A percentile compares a stretch with the other conserved stretches of the same genome.
Conservation (phyloP, 53 echinoderm and acorn worm genomes). For the Hippasteria phrygiana region DNA sequence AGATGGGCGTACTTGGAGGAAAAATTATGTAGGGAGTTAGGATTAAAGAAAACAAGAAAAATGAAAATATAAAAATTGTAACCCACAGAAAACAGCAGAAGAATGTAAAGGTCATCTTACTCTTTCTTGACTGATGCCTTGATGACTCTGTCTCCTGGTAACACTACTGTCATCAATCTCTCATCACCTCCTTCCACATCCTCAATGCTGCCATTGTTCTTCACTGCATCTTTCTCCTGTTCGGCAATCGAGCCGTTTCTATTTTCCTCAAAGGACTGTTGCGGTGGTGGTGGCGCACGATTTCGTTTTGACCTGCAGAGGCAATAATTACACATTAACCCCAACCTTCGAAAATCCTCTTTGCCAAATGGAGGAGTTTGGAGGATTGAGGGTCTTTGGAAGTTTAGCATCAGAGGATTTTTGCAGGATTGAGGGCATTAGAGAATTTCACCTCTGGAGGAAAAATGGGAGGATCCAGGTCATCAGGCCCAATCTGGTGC, state of each 20-base stretch:
- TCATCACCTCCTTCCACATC: slow-evolving; percentile 62
- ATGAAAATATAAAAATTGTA: too few relatives aligned
- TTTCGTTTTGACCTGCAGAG: slow-evolving; percentile 52
- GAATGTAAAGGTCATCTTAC: slow-evolving; percentile 64
- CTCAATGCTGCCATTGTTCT: slow-evolving; percentile 38
- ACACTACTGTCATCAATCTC: slow-evolving; percentile 67
- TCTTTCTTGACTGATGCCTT: slow-evolving; percentile 83
- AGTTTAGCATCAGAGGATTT: too few relatives aligned
- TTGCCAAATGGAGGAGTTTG: too few relatives aligned
- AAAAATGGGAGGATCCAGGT: too few relatives aligned
- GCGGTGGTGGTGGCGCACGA: slow-evolving; percentile 58
- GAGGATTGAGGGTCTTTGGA: too few relatives aligned
- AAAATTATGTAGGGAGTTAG: too few relatives aligned
- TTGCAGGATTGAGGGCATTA: too few relatives aligned
- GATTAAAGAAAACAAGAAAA: too few relatives aligned
- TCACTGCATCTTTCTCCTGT: slow-evolving; percentile 36
- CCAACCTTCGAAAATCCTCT: background rate
- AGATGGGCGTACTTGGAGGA: slow-evolving; percentile 79
- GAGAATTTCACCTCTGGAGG: too few relatives aligned
- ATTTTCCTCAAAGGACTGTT: slow-evolving; percentile 15
- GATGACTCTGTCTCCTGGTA: slow-evolving; percentile 78
- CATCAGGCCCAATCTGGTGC: too few relatives aligned
- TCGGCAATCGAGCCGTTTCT: slow-evolving; percentile 13
- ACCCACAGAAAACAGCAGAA: too few relatives aligned
- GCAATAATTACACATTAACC: background rate